Evolutionary conservation across 2,113 vertebrate species (phyloP).

Genomic region (Oreochromis spilurus): DNA sequence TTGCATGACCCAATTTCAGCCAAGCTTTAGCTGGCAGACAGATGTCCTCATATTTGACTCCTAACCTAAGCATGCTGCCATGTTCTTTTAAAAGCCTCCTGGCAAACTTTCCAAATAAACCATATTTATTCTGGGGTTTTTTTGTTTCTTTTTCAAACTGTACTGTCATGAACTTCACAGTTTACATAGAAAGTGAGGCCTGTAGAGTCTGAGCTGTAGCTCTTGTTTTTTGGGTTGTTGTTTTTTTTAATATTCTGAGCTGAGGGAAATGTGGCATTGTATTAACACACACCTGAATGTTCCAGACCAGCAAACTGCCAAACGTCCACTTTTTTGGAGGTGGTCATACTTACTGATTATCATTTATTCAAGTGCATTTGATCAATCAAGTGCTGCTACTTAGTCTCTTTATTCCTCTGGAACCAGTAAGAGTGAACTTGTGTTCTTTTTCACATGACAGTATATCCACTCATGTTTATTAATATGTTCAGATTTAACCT

Average conservation of each 20-base stretch:
- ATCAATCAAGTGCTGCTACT: background rate
- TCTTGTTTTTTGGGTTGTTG: accelerated
- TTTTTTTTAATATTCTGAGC: background rate
- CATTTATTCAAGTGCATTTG: background rate
- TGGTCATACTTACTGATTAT: background rate
- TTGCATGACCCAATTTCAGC: background rate
- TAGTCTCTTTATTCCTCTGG: background rate
- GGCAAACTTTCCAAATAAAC: background rate
- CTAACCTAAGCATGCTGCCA: background rate
- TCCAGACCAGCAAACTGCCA: background rate
- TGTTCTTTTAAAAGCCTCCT: background rate
- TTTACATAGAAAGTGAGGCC: background rate
- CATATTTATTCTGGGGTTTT: background rate
- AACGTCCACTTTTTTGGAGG: background rate
- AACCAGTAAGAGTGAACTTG: background rate
- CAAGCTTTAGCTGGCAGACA: background rate
- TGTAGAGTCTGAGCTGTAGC: background rate
- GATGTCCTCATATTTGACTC: background rate
- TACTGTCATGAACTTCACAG: background rate
- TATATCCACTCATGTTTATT: background rate
- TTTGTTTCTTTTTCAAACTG: background rate
- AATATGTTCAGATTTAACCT: background rate
- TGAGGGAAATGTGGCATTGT: background rate
- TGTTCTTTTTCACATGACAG: background rate
- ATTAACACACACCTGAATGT: background rate